These are phyloP conservation scores for Sterrhoptilus dennistouni DNA, from an alignment of 2,113 vertebrate species.

Conservation along the genomic window DNA sequence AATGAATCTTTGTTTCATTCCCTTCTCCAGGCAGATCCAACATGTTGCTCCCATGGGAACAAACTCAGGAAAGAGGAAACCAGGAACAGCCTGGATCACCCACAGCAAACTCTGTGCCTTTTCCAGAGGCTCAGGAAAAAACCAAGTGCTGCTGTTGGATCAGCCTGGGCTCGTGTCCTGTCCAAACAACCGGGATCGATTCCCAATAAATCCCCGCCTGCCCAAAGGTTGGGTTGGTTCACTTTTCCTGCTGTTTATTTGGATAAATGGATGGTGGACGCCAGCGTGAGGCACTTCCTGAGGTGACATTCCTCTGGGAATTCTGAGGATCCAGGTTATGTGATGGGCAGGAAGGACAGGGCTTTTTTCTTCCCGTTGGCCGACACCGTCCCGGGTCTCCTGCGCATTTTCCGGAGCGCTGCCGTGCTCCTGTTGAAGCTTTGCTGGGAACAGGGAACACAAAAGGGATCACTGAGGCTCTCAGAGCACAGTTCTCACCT, in stretches of 20 bases:
- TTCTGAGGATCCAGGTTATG: neutral
- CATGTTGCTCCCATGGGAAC: no score
- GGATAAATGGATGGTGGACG: rapidly evolving
- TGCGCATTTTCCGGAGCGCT: conserved; percentile 20
- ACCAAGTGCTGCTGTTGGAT: neutral
- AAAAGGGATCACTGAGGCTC: neutral
- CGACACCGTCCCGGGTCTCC: conserved; percentile 15
- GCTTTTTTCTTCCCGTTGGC: conserved; percentile 45
- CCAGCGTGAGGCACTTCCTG: rapidly evolving
- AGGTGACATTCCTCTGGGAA: neutral
- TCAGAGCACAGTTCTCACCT: neutral
- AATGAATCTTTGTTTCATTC: neutral
- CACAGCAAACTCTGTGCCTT: no score
- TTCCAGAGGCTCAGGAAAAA: neutral
- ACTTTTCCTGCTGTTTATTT: neutral
- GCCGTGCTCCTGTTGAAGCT: conserved; percentile 39
- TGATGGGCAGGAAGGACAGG: neutral
- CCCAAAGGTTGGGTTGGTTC: neutral
- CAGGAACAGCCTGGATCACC: neutral
- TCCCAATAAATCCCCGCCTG: neutral
- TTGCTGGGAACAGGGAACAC: conserved; percentile 59
- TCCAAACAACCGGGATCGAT: rapidly evolving
- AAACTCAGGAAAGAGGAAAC: neutral
- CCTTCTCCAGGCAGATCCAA: neutral
- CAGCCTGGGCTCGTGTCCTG: neutral